Conservation (phyloP, 2,113 vertebrate species). For the Camelus dromedarius region DNA sequence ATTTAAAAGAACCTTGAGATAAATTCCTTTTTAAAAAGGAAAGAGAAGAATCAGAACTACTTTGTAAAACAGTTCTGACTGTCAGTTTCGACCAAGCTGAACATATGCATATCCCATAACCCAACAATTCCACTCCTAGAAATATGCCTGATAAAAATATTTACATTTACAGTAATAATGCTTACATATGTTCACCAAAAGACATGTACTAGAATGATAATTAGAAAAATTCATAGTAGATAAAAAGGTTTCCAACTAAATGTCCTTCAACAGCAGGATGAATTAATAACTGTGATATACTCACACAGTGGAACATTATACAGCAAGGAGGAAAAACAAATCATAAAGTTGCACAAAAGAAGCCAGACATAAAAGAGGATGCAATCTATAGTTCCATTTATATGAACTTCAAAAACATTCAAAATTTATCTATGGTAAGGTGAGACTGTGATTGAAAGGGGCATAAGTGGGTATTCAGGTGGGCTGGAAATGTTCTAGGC, state of each 20-base stretch:
- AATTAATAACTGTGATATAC: background rate
- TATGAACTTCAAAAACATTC: constrained; percentile 13
- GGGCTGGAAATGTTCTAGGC: background rate
- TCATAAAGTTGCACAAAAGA: background rate
- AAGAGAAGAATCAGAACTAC: background rate
- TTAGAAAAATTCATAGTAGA: background rate
- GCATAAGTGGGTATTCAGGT: background rate
- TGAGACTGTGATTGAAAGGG: background rate
- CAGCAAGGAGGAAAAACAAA: background rate
- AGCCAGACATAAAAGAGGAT: background rate
- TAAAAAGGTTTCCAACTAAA: background rate
- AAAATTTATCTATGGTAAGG: background rate
- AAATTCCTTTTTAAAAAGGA: background rate
- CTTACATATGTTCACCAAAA: background rate
- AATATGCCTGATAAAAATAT: background rate
- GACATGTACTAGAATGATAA: background rate
- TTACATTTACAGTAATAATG: background rate
- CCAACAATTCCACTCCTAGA: background rate
- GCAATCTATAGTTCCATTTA: background rate
- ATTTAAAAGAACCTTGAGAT: background rate
- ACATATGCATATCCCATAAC: background rate
- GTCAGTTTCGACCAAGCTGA: background rate
- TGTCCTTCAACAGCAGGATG: background rate
- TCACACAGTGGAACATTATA: background rate
- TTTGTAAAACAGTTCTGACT: background rate